Percentiles rank a stretch among this genome's conserved stretches.
These are phyloP conservation scores for Andricus grossulariae DNA, from an alignment of 1,140 invertebrate species.

Conservation along the genomic window DNA sequence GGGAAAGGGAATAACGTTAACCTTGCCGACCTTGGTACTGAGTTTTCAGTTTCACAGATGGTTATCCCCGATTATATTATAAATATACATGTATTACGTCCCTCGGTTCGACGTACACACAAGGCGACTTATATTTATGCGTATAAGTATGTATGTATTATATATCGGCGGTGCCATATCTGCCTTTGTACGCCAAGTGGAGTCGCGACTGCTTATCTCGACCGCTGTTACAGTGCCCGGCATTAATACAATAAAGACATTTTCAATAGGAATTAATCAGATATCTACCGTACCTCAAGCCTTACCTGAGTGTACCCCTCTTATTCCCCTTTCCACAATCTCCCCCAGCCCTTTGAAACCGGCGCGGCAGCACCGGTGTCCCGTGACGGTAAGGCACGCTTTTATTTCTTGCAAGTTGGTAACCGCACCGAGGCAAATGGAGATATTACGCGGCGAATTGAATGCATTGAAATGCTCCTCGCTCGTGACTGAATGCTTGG, in stretches of 20 bases:
- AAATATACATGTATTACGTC: conserved; percentile 59
- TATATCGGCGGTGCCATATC: conserved; percentile 49
- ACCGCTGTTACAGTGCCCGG: conserved; percentile 35
- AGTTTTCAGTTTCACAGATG: conserved; percentile 50
- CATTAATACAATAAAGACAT: conserved; percentile 71
- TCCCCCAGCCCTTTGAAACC: background rate
- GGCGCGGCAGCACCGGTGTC: background rate
- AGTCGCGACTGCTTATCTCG: conserved; percentile 35
- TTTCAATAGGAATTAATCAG: conserved; percentile 68
- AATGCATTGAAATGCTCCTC: background rate
- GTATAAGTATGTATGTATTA: conserved; percentile 46
- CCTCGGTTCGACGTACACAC: conserved; percentile 37
- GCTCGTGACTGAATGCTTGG: background rate
- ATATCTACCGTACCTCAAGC: conserved; percentile 57
- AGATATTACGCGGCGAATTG: conserved; percentile 53
- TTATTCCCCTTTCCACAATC: background rate
- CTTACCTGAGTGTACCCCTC: background rate
- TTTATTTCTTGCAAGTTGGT: conserved; percentile 34
- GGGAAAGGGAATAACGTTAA: too few species aligned
- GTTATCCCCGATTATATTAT: conserved; percentile 65
- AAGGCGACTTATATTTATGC: conserved; percentile 40
- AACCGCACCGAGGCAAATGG: conserved; percentile 43
- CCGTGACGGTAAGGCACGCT: conserved; percentile 12
- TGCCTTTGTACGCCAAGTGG: conserved; percentile 34
- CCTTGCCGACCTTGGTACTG: conserved; percentile 1